Base-by-base conservation (phyloP, 1,140 invertebrate species). In the Drosophila parabipectinata region DNA sequence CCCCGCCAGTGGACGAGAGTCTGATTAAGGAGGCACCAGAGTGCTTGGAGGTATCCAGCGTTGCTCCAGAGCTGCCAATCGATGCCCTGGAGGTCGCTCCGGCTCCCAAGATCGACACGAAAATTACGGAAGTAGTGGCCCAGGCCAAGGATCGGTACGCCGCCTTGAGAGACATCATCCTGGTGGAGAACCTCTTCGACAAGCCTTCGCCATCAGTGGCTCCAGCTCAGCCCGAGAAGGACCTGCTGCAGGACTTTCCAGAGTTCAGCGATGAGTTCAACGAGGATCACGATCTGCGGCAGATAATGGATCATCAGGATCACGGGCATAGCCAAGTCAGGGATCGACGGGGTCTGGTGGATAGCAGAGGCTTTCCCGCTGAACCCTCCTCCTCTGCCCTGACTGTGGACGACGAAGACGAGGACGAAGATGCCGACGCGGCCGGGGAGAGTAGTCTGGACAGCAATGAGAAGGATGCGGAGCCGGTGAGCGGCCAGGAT, bases 101-200 rank as follows among this genome's bases (percentile, higher is more conserved):
- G 7, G 75, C 76, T 3, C 57, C 84, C 6, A 92, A 87, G 26
- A 91, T 92, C 2, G 92, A 92, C 56, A 91, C 82, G 15, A 93
- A 94, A 41, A 93, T 93, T 26, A 91, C 91, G 0, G 91, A 92
- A 50, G 91, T 91, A 9, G 88, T 92, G n/a, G 90, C 91, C 12
- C 91, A 92, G 76, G 90, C 90, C 37, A 93, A 93, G 61, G 95
- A 96, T 92, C 94, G 94, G 77, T 96, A 96, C 87, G 95, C 95
- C 0, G 95, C 95, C 0, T 87, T 95, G 52, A 85, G 95, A 37
- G 95, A 96, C 85, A 95, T 96, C 21, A 95, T 94, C 55, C 93
- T 94, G 74, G 93, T 94, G 15, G 94, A 94, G 72, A 93, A 94
- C 63, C 84, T 93, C 4, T 93, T 93, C 34, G 94, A 94, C 9